Percentiles rank a stretch among this genome's conserved stretches.
phyloP scores from a whole-genome alignment of 2,888 invertebrate species.

The Eretmocerus hayati region DNA sequence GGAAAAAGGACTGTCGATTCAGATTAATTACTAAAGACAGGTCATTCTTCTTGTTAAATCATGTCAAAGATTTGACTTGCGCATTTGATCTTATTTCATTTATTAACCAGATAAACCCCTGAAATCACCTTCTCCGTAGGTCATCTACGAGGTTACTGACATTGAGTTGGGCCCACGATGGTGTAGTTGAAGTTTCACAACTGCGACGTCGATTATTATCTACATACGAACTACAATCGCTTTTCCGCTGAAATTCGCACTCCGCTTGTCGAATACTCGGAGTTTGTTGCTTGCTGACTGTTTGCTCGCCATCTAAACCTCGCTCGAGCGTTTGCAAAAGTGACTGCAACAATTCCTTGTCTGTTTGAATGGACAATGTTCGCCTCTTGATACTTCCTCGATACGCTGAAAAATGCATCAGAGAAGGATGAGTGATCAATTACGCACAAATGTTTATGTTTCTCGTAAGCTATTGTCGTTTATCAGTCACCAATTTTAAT shows the following conservation, averaged over 20 bases:
- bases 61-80: no score
- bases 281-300: neutral
- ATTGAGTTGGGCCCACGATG: slow-evolving; percentile 17
- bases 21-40: no score
- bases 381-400: slow-evolving; percentile 23
- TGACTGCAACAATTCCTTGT: slow-evolving; percentile 25
- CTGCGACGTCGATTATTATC: neutral
- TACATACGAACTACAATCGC: neutral
- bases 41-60: no score
- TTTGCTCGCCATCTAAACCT: neutral
- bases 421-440: no score
- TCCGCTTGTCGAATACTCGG: neutral
- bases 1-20: no score
- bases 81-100: no score
- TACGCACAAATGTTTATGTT: no score
- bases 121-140: slow-evolving; percentile 11
- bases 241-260: neutral
- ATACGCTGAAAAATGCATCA: no score
- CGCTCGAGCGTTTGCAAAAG: slow-evolving; percentile 5
- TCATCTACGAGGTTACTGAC: slow-evolving; percentile 18
- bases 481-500: no score
- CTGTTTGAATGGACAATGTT: slow-evolving; percentile 31
- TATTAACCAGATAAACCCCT: no score
- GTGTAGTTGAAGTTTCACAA: neutral
- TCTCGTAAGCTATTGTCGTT: no score